Base-by-base conservation (phyloP, 2,797 vertebrate species). In the Trachops cirrhosus region DNA sequence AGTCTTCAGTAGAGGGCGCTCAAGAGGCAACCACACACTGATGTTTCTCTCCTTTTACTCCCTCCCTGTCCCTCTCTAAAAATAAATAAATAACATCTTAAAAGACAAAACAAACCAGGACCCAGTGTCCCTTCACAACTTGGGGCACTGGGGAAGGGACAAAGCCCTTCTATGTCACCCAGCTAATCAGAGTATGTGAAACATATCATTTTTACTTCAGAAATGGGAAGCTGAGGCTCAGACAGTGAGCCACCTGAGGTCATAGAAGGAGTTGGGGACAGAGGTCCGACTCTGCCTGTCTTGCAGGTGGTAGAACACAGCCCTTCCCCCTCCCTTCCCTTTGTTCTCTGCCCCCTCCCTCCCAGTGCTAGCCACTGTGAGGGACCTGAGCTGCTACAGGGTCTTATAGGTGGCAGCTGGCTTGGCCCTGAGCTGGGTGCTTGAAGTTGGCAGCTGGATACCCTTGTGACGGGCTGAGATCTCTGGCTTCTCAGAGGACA, bases 351-450 rank as follows among this genome's bases (percentile, higher is more conserved):
- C 0, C 21, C 5, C 15, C 48, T 26, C 22, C 46, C 75, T 85
- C 86, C 41, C 70, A 97, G 98, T 98, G 41, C 98, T 99, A 15
- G 99, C 98, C 88, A 99, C 98, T 14, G 98, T 99, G 98, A 98
- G 98, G 73, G 98, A 98, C 67, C 98, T 99, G 97, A 97, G 98
- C 91, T 98, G 98, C 91, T 98, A 98, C 34, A 98, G 98, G 24
- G 98, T 98, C 71, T 97, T 99, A 89, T 97, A 98, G 92, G 98
- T 98, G 16, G 98, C 98, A 0, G 98, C 98, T 0, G 99, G 98
- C 32, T 97, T 98, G 3, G 89, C 96, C 1, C 96, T 98, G 96
- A 97, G 97, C 95, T 97, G 97, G 94, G 94, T 91, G 12, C 91
- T 99, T 93, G 99, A 99, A 0, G 99, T 99, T 83, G 3, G 64